Evolutionary conservation across 2,888 invertebrate genomes (phyloP).

Genomic region (Acrocyrtus sp.): DNA sequence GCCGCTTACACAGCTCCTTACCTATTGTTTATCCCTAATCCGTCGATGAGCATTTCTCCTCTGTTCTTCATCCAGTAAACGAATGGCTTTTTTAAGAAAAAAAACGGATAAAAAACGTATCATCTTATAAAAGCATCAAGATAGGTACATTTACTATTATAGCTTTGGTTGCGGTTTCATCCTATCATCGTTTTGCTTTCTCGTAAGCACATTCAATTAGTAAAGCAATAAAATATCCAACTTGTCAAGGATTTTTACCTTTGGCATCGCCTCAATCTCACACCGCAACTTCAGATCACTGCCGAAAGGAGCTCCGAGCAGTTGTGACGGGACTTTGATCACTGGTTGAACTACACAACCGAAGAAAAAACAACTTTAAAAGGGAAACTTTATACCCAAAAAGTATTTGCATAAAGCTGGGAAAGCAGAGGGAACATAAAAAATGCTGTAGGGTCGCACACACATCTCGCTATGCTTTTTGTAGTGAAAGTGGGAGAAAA

Average conservation of each 20-base stretch:
- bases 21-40: constrained; percentile 71
- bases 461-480: too few relatives aligned
- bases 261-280: constrained; percentile 86
- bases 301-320: constrained; percentile 86
- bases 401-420: too few relatives aligned
- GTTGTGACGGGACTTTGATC: constrained; percentile 88
- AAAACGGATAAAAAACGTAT: constrained; percentile 24
- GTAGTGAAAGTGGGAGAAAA: too few relatives aligned
- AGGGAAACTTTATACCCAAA: background rate
- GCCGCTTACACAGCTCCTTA: constrained; percentile 41
- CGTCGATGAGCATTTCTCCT: constrained; percentile 83
- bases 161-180: background rate
- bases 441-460: too few relatives aligned
- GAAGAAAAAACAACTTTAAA: too few relatives aligned
- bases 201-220: constrained; percentile 23
- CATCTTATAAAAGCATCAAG: constrained; percentile 31
- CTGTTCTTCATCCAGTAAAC: constrained; percentile 85
- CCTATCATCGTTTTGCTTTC: background rate
- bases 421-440: too few relatives aligned
- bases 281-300: constrained; percentile 88
- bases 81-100: constrained; percentile 66
- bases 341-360: constrained; percentile 80
- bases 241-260: constrained; percentile 42
- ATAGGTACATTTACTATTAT: constrained; percentile 24
- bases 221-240: constrained; percentile 22